Base-by-base conservation (phyloP, 2,888 invertebrate genomes). In the Gisinianus flammeolus region DNA sequence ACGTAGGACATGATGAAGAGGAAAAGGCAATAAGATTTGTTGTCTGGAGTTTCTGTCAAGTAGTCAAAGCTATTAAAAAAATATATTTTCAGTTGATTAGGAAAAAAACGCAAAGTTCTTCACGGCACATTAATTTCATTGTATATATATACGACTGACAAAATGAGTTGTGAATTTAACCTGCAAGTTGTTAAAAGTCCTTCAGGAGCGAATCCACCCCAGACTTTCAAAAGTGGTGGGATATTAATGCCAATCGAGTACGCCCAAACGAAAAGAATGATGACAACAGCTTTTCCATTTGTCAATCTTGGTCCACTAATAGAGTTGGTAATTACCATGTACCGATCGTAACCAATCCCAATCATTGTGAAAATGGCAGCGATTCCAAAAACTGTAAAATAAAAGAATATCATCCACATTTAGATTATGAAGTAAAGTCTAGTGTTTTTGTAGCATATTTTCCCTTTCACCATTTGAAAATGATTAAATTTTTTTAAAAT, bases 41-140 rank as follows among this genome's bases (percentile, higher is more conserved):
- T 74, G 73, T 77, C 78, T 6, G 74, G 58, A 3, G 71, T 67
- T 10, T 75, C 77, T 19, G 72, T 80, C 44, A 81, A 54, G 33
- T 81, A 81, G 62, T 81, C 81, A 54, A 81, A 80, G 3, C 35
- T n/a, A n/a, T n/a, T n/a, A n/a, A n/a, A n/a, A n/a, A n/a, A n/a
- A n/a, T n/a, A n/a, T n/a, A n/a, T n/a, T n/a, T n/a, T n/a, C n/a
- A n/a, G n/a, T n/a, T n/a, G n/a, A n/a, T n/a, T n/a, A n/a, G n/a
- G n/a, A n/a, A n/a, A n/a, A n/a, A n/a, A n/a, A n/a, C n/a, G n/a
- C n/a, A n/a, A n/a, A n/a, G n/a, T n/a, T n/a, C n/a, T n/a, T n/a
- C n/a, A n/a, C n/a, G n/a, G n/a, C n/a, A n/a, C n/a, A n/a, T n/a
- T n/a, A n/a, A n/a, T n/a, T n/a, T n/a, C n/a, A n/a, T n/a, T n/a